These are phyloP conservation scores for Pipra filicauda DNA, from an alignment of 2,113 vertebrate genomes.

Conservation along the genomic window DNA sequence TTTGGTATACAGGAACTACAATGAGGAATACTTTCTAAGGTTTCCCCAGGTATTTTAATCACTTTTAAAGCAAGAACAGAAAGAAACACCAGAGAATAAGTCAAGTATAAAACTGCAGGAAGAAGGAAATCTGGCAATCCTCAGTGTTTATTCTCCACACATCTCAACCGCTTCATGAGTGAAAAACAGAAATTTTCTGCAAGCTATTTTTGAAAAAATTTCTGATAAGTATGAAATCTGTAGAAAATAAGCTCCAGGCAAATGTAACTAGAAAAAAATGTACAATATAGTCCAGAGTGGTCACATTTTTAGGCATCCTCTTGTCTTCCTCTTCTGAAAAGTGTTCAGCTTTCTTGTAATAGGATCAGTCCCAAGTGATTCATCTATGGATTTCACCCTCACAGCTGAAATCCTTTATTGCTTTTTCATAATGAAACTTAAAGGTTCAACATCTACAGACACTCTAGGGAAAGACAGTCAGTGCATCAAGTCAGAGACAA, in stretches of 20 bases:
- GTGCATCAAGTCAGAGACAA: not conserved
- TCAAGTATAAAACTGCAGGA: not conserved
- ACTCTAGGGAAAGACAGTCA: not conserved
- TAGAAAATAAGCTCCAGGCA: not conserved
- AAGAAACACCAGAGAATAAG: not conserved
- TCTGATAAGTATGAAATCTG: not conserved
- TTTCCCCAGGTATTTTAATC: not conserved
- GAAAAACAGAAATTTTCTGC: not conserved
- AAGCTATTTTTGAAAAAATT: not conserved
- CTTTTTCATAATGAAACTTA: slow-evolving; percentile 23
- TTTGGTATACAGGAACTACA: not conserved
- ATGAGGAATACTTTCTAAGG: not conserved
- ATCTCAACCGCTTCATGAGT: not conserved
- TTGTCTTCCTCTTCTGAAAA: not conserved
- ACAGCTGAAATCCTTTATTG: slow-evolving; percentile 20
- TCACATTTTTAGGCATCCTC: not conserved
- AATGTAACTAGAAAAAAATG: not conserved
- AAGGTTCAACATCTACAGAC: not conserved
- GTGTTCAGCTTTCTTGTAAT: not conserved
- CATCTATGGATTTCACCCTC: slow-evolving; percentile 15
- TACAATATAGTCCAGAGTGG: not conserved
- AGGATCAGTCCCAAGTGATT: not conserved
- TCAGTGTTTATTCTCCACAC: not conserved
- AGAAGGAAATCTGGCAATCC: not conserved
- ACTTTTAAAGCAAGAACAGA: not conserved